Conservation (phyloP, 2,888 invertebrate genomes). For the Glomeris marginata region DNA sequence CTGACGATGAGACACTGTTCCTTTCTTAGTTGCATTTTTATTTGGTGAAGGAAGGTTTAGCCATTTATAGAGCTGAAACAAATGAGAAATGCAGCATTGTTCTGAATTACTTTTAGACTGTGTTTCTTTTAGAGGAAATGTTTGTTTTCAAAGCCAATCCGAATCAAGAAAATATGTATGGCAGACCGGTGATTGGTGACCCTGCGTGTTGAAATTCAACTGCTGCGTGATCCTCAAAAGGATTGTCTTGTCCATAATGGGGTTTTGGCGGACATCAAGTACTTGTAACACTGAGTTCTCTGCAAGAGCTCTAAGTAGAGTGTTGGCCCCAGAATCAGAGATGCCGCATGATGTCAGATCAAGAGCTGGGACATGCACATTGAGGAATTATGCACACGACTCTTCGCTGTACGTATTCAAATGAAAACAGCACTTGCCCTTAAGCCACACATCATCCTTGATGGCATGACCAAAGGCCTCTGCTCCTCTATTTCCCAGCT, state of each 20-base stretch:
- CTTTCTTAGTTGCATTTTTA: too few relatives aligned
- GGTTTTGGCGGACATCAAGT: conserved; percentile 7
- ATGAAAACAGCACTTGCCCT: background rate
- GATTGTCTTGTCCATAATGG: conserved; percentile 1
- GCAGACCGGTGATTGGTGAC: conserved; percentile 6
- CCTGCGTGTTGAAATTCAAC: conserved; percentile 9
- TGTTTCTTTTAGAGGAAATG: too few relatives aligned
- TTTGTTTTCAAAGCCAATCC: background rate
- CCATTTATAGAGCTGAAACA: background rate
- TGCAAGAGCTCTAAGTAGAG: conserved; percentile 4
- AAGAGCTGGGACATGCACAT: conserved; percentile 1
- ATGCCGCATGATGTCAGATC: conserved; percentile 10
- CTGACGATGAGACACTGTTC: too few relatives aligned
- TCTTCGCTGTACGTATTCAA: background rate
- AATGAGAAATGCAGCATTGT: too few relatives aligned
- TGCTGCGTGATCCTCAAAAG: conserved; percentile 9
- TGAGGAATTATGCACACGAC: background rate
- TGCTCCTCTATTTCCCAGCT: conserved; percentile 11
- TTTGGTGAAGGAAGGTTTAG: too few relatives aligned
- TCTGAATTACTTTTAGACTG: too few relatives aligned
- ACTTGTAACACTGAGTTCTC: conserved; percentile 8
- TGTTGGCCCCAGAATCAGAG: conserved; percentile 8
- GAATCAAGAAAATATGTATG: background rate
- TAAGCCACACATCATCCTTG: conserved; percentile 8
- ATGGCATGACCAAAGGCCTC: conserved; percentile 3